Base-by-base conservation (phyloP, 2,797 vertebrate genomes). In the Brotula barbata region DNA sequence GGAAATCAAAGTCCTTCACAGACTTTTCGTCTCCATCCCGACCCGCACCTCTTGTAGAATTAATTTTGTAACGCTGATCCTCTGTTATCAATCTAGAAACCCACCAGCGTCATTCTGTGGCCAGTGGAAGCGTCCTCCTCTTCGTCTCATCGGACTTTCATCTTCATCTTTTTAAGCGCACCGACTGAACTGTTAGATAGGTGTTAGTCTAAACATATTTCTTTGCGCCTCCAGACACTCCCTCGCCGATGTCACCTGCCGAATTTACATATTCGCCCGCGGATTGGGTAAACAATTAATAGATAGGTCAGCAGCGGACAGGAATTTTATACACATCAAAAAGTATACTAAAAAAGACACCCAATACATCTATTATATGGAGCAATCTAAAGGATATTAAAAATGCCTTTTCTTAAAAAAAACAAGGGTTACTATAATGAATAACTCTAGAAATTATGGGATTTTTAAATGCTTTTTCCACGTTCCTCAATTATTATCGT, bases 211-310 rank as follows among this genome's bases (percentile, higher is more conserved):
- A 21, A 68, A 75, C 57, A 58, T 56, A 67, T 33, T 16, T 2
- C 42, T 71, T 47, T n/a, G n/a, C n/a, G 68, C 53, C 54, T 74
- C 50, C 2, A 8, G n/a, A 1, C 36, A 3, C 64, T 64, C 44
- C 43, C 67, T 77, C 61, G 65, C 67, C 9, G 23, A 13, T 64
- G 46, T 76, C 77, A 87, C 85, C 85, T 88, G 82, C 49, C 10
- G 0, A 0, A 78, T 80, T 81, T 80, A 65, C 83, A 87, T 85
- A 48, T 6, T 12, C 25, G 40, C 5, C 57, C 13, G 41, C 73
- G 84, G 80, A 86, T 88, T 88, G 88, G 85, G 58, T 23, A n/a
- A n/a, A 0, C 1, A 1, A 39, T 39, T 39, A 15, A 39, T 14
- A 39, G 15, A 39, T 39, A 3, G 7, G 13, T 39, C 37, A n/a